phyloP scores from a whole-genome alignment of 2,113 vertebrate species.

The Antennarius striatus region DNA sequence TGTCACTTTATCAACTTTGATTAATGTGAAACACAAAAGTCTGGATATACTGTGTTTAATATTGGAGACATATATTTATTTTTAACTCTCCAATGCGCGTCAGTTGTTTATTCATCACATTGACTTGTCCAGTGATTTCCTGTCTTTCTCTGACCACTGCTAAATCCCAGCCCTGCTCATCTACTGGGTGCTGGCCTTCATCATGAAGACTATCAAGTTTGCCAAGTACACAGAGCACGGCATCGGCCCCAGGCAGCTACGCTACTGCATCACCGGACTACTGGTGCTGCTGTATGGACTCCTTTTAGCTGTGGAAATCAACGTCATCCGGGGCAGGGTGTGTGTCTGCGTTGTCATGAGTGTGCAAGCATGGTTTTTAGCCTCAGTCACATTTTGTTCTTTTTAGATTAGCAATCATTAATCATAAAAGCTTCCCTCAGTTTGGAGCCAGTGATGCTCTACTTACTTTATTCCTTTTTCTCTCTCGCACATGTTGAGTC shows the following conservation, averaged over 20 bases:
- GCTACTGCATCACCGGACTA: constrained; percentile 96
- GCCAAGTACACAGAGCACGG: constrained; percentile 94
- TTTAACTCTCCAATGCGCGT: no score
- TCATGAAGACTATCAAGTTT: constrained; percentile 97
- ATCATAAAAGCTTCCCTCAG: no score
- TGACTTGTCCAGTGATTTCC: background rate
- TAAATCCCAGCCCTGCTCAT: constrained; percentile 85
- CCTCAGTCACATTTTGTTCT: background rate
- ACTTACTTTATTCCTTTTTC: background rate
- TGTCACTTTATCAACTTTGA: no score
- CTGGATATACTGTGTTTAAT: no score
- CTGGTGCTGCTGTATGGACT: constrained; percentile 90
- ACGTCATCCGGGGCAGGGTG: constrained; percentile 95
- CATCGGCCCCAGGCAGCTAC: constrained; percentile 90
- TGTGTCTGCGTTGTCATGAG: constrained; percentile 59
- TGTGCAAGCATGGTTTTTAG: background rate
- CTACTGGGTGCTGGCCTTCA: constrained; percentile 95
- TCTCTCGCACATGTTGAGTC: background rate
- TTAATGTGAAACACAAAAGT: no score
- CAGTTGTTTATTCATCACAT: no score
- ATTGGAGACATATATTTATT: no score
- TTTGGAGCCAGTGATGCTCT: constrained; percentile 8
- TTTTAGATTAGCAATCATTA: no score
- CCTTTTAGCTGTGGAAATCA: constrained; percentile 92
- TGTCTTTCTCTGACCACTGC: constrained; percentile 3